Percentiles rank a stretch among this genome's conserved stretches.
These are phyloP conservation scores for Steinernema khuongi DNA, from an alignment of 1,140 invertebrate genomes.

Conservation along the genomic window DNA sequence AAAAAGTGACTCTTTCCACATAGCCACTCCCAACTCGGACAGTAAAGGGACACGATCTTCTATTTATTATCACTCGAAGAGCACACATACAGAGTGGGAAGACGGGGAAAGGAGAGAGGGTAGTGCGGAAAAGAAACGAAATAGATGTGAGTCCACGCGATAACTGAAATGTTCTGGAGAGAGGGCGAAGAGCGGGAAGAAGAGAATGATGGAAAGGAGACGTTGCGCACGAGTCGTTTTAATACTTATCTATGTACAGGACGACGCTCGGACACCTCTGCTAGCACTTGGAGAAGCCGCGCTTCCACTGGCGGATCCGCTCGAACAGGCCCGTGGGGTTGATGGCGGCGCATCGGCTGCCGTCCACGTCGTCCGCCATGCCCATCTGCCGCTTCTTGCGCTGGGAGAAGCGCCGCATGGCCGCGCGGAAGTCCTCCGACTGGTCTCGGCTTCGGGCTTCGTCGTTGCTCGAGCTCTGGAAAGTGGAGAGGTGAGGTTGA, in stretches of 20 bases:
- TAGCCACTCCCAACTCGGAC: no score
- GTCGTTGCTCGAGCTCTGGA: neutral
- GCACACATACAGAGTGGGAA: neutral
- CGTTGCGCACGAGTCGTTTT: no score
- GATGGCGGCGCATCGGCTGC: slow-evolving; percentile 49
- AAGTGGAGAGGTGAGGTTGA: no score
- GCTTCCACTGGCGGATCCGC: slow-evolving; percentile 46
- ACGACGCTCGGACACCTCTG: neutral
- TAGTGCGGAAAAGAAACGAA: neutral
- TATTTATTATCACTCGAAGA: no score
- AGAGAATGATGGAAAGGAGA: no score
- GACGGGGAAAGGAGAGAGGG: neutral
- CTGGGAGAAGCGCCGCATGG: slow-evolving; percentile 56
- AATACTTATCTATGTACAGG: no score
- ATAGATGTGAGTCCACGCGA: no score
- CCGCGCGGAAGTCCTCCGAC: slow-evolving; percentile 50
- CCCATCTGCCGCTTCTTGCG: slow-evolving; percentile 56
- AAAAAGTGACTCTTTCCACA: no score
- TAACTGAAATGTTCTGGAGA: no score
- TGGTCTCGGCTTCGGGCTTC: slow-evolving; percentile 22
- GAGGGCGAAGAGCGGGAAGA: no score
- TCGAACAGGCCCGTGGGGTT: slow-evolving; percentile 44
- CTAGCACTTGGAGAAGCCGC: slow-evolving; percentile 26
- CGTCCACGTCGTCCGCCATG: slow-evolving; percentile 23
- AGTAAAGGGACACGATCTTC: no score